These are phyloP conservation scores for Cygnus olor DNA, from an alignment of 2,797 vertebrate species.

Conservation along the genomic window DNA sequence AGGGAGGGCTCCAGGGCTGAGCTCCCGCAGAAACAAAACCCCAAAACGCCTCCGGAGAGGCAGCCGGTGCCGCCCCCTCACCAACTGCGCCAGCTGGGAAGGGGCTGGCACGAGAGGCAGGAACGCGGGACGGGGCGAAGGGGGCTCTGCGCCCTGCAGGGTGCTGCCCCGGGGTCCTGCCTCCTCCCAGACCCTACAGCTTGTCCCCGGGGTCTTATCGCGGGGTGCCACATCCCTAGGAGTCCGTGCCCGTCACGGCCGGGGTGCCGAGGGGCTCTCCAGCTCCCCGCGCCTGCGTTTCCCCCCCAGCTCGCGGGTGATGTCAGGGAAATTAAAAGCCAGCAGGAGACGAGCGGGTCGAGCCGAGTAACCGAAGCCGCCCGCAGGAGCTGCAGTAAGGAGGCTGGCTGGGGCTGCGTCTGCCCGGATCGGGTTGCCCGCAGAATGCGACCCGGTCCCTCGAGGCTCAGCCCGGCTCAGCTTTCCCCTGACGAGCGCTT, in stretches of 20 bases:
- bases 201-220: rapidly evolving
- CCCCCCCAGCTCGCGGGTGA: not conserved
- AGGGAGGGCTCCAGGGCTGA: not conserved
- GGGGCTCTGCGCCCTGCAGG: not conserved
- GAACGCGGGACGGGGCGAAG: not conserved
- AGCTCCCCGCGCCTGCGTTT: not conserved
- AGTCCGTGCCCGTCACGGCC: too few species aligned
- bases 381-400: slow-evolving; percentile 37
- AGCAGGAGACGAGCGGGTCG: not conserved
- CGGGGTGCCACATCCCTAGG: not conserved
- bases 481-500: slow-evolving; percentile 60
- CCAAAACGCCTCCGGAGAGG: slow-evolving; percentile 1
- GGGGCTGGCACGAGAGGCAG: not conserved
- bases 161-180: not conserved
- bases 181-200: not conserved
- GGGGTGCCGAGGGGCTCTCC: not conserved
- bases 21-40: slow-evolving; percentile 3
- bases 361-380: slow-evolving; percentile 43
- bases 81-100: slow-evolving; percentile 59
- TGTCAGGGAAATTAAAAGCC: slow-evolving; percentile 48
- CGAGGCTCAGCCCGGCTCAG: slow-evolving; percentile 55
- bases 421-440: slow-evolving; percentile 58
- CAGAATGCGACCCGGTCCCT: slow-evolving; percentile 39
- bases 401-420: slow-evolving; percentile 3
- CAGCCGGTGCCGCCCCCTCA: slow-evolving; percentile 39